Evolutionary conservation across 2,888 invertebrate genomes (phyloP).

Genomic region (Erebia ligea): DNA sequence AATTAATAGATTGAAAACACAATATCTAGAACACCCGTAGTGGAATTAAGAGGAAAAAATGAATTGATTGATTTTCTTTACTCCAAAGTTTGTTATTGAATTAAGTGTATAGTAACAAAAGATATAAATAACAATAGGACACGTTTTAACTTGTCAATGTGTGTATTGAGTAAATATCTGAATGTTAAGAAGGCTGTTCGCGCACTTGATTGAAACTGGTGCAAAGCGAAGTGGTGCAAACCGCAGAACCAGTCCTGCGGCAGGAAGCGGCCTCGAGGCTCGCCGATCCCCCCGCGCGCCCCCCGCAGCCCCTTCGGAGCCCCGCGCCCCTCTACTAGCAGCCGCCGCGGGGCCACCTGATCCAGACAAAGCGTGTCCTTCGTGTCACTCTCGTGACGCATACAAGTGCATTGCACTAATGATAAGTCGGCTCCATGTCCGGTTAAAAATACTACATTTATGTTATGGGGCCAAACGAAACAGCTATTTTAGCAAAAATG

Average conservation of each 20-base stretch:
- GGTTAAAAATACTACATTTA: conserved; percentile 45
- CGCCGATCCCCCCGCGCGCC: conserved; percentile 42
- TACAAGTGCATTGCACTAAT: conserved; percentile 80
- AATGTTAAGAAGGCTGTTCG: conserved; percentile 67
- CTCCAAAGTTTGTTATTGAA: conserved; percentile 6
- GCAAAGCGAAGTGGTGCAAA: conserved; percentile 78
- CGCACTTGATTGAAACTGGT: conserved; percentile 73
- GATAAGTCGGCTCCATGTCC: conserved; percentile 73
- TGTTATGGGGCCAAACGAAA: background rate
- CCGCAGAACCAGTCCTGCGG: conserved; percentile 77
- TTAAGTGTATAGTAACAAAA: conserved; percentile 22
- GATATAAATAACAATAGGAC: conserved; percentile 15
- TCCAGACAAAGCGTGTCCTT: conserved; percentile 81
- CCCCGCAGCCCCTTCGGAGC: conserved; percentile 41
- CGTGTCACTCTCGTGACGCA: conserved; percentile 69
- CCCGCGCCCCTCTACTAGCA: conserved; percentile 44
- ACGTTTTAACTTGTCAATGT: conserved; percentile 47
- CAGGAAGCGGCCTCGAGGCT: conserved; percentile 78
- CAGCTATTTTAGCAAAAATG: too few species aligned
- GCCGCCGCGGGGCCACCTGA: conserved; percentile 66
- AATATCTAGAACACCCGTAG: too few species aligned
- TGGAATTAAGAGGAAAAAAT: too few species aligned
- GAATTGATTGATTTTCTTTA: background rate
- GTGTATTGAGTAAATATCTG: conserved; percentile 51
- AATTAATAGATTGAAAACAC: too few species aligned